Percentiles rank a stretch among this genome's conserved stretches.
These are phyloP conservation scores for Solea senegalensis DNA, from an alignment of 2,113 vertebrate genomes.

Conservation along the genomic window DNA sequence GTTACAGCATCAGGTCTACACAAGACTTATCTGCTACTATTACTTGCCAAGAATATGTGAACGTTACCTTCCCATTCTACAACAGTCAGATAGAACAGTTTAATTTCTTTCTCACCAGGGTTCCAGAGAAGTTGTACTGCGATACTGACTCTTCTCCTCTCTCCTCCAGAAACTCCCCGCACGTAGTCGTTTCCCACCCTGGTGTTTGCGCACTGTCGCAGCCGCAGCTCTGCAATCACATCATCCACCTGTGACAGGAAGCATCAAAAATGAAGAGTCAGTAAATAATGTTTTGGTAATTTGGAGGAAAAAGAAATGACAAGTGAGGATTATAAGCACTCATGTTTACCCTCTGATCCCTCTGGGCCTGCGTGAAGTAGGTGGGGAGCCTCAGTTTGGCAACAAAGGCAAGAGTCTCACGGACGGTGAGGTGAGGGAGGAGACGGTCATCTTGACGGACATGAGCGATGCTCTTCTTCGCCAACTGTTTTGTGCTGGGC, in stretches of 20 bases:
- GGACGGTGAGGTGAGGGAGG: conserved; percentile 92
- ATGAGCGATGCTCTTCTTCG: conserved; percentile 90
- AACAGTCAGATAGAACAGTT: not conserved
- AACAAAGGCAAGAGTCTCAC: conserved; percentile 90
- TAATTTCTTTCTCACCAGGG: conserved; percentile 84
- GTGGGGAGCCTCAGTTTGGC: conserved; percentile 92
- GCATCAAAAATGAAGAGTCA: not conserved
- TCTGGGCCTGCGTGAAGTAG: conserved; percentile 88
- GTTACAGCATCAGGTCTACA: too few relatives aligned
- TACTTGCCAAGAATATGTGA: too few relatives aligned
- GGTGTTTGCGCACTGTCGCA: conserved; percentile 93
- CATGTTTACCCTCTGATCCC: conserved; percentile 88
- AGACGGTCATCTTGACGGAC: conserved; percentile 93
- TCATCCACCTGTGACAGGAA: conserved; percentile 87
- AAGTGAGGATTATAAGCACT: not conserved
- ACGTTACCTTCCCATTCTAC: too few relatives aligned
- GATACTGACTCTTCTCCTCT: conserved; percentile 93
- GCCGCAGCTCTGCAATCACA: conserved; percentile 92
- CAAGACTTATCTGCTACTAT: not conserved
- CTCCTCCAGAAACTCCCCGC: conserved; percentile 91
- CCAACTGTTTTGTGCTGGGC: conserved; percentile 84
- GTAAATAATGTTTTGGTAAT: not conserved
- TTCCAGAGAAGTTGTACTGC: conserved; percentile 97
- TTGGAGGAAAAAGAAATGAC: not conserved
- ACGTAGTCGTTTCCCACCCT: conserved; percentile 88